A percentile compares a stretch with the other conserved stretches of the same genome.
phyloP scores from a whole-genome alignment of 2,113 vertebrate species.

The Ptyas mucosa region DNA sequence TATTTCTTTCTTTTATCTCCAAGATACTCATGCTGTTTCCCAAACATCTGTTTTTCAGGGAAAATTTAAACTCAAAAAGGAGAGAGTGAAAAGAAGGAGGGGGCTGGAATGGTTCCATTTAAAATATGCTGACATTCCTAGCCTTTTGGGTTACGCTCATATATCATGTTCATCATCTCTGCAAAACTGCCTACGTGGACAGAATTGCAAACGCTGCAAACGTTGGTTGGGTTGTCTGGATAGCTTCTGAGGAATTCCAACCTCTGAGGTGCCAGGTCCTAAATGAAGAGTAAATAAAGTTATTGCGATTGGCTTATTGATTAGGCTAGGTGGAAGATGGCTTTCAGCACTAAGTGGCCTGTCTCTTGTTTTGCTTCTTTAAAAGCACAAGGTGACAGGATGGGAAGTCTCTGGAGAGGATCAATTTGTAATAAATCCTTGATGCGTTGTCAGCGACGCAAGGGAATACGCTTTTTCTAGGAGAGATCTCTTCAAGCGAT shows the following conservation, averaged over 20 bases:
- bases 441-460: neutral
- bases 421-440: neutral
- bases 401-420: neutral
- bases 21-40: neutral
- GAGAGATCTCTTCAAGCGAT: neutral
- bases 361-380: neutral
- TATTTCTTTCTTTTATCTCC: neutral
- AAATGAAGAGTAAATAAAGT: constrained; percentile 7
- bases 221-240: constrained; percentile 8
- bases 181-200: constrained; percentile 28
- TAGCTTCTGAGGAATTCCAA: neutral
- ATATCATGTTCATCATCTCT: constrained; percentile 19
- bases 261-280: neutral
- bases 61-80: neutral
- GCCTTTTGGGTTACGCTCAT: constrained; percentile 9
- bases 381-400: no score
- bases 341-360: constrained; percentile 4
- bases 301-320: constrained; percentile 21
- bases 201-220: constrained; percentile 20
- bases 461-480: neutral
- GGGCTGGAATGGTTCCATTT: constrained; percentile 4
- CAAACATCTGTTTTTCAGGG: neutral
- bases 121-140: constrained; percentile 2
- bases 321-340: neutral
- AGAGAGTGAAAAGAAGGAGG: neutral